phyloP scores from a whole-genome alignment of 2,797 vertebrate genomes.

The Thamnophis elegans region DNA sequence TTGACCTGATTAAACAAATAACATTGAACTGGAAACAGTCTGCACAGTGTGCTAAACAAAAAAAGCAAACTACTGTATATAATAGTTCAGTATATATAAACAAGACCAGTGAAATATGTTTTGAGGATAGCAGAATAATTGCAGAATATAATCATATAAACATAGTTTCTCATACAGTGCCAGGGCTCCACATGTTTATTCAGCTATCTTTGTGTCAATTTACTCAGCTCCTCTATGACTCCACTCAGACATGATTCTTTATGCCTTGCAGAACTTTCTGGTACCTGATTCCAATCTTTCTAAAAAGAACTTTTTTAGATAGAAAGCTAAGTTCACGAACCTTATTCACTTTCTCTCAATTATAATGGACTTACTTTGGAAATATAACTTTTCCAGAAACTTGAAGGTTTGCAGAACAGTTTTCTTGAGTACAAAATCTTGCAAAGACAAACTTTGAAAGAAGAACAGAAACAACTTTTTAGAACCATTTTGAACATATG shows the following conservation, averaged over 20 bases:
- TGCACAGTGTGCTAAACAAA: not conserved
- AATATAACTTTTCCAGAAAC: constrained; percentile 82
- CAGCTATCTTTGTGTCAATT: not conserved
- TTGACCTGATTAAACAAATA: not conserved
- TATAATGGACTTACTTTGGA: constrained; percentile 80
- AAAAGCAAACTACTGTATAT: not conserved
- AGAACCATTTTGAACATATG: not conserved
- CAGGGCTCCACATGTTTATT: not conserved
- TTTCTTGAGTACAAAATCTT: constrained; percentile 83
- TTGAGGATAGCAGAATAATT: not conserved
- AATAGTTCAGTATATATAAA: not conserved
- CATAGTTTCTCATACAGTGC: not conserved
- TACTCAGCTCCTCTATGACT: not conserved
- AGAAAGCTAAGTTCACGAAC: not conserved
- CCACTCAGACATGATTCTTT: not conserved
- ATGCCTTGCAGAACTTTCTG: not conserved
- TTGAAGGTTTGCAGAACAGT: constrained; percentile 91
- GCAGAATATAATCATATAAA: not conserved
- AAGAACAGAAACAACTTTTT: constrained; percentile 28
- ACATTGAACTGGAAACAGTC: not conserved
- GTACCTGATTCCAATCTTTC: not conserved
- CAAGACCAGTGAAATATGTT: not conserved
- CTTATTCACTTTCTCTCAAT: not conserved
- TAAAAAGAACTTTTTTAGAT: not conserved
- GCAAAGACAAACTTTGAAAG: constrained; percentile 84